Percentiles rank a stretch among this genome's conserved stretches.
Evolutionary conservation across 1,140 invertebrate genomes (phyloP).

Genomic region (Prorops nasuta): DNA sequence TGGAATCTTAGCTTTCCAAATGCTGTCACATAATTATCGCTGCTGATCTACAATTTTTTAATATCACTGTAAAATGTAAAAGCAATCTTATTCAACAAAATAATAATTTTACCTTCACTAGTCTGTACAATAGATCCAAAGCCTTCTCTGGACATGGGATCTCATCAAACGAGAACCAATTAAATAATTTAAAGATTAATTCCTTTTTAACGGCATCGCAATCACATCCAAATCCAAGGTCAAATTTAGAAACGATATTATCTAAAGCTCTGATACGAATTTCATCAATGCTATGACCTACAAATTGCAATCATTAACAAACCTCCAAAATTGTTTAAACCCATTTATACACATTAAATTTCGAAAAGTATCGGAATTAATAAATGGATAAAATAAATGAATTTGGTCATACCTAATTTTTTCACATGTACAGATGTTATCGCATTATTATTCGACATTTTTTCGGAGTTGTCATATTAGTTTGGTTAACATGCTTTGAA

Average conservation of each 20-base stretch:
- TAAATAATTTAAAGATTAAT: conserved; percentile 47
- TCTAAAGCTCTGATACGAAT: conserved; percentile 47
- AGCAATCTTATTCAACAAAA: conserved; percentile 1
- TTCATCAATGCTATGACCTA: conserved; percentile 47
- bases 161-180: conserved; percentile 50
- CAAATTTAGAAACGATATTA: conserved; percentile 49
- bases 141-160: conserved; percentile 40
- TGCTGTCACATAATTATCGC: conserved; percentile 30
- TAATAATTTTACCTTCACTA: conserved; percentile 42
- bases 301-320: conserved; percentile 13
- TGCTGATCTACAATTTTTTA: conserved; percentile 3
- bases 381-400: conserved; percentile 3
- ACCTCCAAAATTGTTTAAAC: not conserved
- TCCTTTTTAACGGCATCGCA: conserved; percentile 46
- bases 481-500: conserved; percentile 19
- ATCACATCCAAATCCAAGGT: conserved; percentile 45
- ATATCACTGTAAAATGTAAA: conserved; percentile 9
- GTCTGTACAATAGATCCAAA: conserved; percentile 41
- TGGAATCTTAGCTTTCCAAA: conserved; percentile 36
- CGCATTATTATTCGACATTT: conserved; percentile 17
- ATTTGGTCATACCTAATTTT: conserved; percentile 24
- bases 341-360: not conserved
- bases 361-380: not conserved
- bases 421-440: conserved; percentile 25
- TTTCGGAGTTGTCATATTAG: conserved; percentile 8